Base-by-base conservation (phyloP, 30 jellyfish, hydroid and myxozoan genomes). In the Hydractinia symbiolongicarpus region DNA sequence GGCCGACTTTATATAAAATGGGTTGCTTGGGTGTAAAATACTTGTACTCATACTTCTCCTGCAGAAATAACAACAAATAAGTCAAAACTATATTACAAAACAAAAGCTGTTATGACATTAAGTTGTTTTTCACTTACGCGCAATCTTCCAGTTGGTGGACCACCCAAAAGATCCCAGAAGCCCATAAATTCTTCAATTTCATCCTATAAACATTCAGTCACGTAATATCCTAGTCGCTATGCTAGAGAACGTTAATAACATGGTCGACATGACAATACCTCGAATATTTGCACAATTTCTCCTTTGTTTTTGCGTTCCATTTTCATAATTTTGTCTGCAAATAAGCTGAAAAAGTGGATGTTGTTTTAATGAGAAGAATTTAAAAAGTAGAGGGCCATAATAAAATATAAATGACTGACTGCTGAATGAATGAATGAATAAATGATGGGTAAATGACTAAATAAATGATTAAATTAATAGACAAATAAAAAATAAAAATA, bases 1-100 rank as follows among this genome's bases (percentile, higher is more conserved):
- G 95, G 13, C 96, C 96, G 30, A 94, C 99, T 83, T 88, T 94
- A 69, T 88, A 94, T 10, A 94, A 79, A 55, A 94, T 86, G 9
- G 96, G 96, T 9, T 81, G 90, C 11, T 78, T 62, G 5, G 90
- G 86, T n/a, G 78, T 76, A 77, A 84, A 94, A 49, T 66, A 67
- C 75, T 56, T 30, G 82, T 77, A 94, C 76, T 94, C 97, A 11
- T 77, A 73, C 52, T 94, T 95, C 11, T 88, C 96, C 99, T 94
- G 62, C 62, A 85, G 57, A 17, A 60, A 78, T 5, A 14, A 20
- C 67, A 15, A 54, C 51, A 67, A 67, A 15, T 13, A 4, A 13
- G 78, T 11, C 78, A 67, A 11, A 20, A 20, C 19, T 11, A 11
- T 58, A 58, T 58, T 16, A 58, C 17, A 58, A 58, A 57, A 58